These are phyloP conservation scores for Drosophila macrospina DNA, from an alignment of 2,888 invertebrate genomes.

Conservation along the genomic window DNA sequence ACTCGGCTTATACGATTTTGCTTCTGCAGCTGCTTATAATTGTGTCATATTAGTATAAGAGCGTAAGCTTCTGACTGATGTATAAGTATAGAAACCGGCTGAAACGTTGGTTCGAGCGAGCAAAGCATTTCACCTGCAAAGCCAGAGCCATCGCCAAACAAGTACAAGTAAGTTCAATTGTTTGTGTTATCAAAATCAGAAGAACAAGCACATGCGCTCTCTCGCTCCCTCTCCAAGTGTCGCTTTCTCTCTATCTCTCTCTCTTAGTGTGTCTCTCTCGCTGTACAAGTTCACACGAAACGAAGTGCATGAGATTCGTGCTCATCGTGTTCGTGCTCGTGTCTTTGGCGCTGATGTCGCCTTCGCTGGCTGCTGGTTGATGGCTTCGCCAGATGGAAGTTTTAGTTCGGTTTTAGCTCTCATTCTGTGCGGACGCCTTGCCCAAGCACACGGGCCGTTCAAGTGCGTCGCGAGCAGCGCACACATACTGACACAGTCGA, in stretches of 20 bases:
- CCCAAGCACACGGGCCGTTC: conserved; percentile 43
- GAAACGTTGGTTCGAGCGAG: neutral
- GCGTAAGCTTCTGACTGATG: neutral
- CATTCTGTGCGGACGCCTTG: conserved; percentile 81
- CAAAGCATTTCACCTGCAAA: conserved; percentile 38
- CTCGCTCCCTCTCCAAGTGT: conserved; percentile 6
- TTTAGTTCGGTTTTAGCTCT: conserved; percentile 84
- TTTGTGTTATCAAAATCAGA: conserved; percentile 48
- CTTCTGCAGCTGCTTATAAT: too few relatives aligned
- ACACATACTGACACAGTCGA: conserved; percentile 47
- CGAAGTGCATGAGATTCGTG: conserved; percentile 31
- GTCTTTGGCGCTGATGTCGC: conserved; percentile 6
- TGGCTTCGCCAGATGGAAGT: conserved; percentile 51
- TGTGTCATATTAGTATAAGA: neutral
- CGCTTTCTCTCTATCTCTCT: neutral
- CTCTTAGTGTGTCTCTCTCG: conserved; percentile 11
- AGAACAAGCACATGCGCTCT: conserved; percentile 10
- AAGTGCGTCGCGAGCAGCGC: conserved; percentile 65
- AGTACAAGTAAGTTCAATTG: conserved; percentile 39
- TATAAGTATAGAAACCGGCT: conserved; percentile 48
- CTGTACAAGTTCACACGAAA: conserved; percentile 31
- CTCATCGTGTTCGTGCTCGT: conserved; percentile 20
- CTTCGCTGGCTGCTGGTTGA: conserved; percentile 21
- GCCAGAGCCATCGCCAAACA: conserved; percentile 18
- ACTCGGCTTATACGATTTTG: too few relatives aligned